Conservation (phyloP, 2,797 vertebrate genomes). For the Sebastes jordani region DNA sequence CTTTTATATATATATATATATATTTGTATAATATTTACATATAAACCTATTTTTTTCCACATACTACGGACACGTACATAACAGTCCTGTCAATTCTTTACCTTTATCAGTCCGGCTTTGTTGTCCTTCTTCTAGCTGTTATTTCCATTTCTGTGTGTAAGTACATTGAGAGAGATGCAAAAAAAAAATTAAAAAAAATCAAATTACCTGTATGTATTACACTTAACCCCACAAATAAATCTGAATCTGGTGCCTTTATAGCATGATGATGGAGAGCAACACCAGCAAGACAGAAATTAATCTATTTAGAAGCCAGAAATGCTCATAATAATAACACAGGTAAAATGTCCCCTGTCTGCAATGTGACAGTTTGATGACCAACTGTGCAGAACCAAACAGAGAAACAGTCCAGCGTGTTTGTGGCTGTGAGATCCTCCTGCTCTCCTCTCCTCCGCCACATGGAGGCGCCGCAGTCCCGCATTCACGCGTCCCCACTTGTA, state of each 20-base stretch:
- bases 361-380: not conserved
- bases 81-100: too few relatives aligned
- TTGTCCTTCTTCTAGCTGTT: too few relatives aligned
- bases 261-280: conserved; percentile 6
- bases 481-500: conserved; percentile 8
- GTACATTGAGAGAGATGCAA: too few relatives aligned
- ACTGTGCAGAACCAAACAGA: not conserved
- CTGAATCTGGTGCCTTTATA: not conserved
- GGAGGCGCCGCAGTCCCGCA: conserved; percentile 75
- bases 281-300: not conserved
- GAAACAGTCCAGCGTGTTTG: not conserved
- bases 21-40: too few relatives aligned
- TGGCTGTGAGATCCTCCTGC: not conserved
- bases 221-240: too few relatives aligned
- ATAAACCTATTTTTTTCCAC: too few relatives aligned
- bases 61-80: too few relatives aligned
- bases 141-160: too few relatives aligned
- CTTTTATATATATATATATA: too few relatives aligned
- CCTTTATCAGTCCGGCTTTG: too few relatives aligned
- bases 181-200: too few relatives aligned
- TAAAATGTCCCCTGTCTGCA: not conserved
- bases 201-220: too few relatives aligned
- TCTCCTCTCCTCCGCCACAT: conserved; percentile 42
- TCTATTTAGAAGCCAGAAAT: conserved; percentile 9
- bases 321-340: not conserved